Conservation (phyloP, 2,888 invertebrate genomes). For the Drosophila setosimentum region DNA sequence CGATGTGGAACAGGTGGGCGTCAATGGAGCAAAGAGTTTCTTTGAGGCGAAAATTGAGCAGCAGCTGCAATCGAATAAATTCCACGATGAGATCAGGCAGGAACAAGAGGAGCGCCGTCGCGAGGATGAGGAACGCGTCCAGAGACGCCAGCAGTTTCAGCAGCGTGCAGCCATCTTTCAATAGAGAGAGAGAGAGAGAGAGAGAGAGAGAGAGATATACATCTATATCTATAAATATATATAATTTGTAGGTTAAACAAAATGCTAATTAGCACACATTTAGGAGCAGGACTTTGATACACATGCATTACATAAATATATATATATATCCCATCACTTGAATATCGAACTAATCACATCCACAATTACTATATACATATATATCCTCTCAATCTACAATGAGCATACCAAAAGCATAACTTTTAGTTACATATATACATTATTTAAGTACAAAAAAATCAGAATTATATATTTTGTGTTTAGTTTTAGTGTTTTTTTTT, state of each 20-base stretch:
- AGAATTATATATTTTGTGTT: conserved; percentile 30
- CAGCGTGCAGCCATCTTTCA: conserved; percentile 95
- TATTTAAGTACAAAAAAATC: conserved; percentile 39
- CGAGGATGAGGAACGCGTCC: conserved; percentile 93
- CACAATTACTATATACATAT: conserved; percentile 34
- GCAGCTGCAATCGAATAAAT: conserved; percentile 92
- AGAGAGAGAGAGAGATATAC: background rate
- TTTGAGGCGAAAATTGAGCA: conserved; percentile 98
- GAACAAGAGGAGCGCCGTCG: conserved; percentile 95
- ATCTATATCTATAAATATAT: conserved; percentile 15
- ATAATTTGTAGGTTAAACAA: conserved; percentile 70
- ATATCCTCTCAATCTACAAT: conserved; percentile 28
- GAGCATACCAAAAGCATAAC: conserved; percentile 73
- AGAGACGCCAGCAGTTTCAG: conserved; percentile 93
- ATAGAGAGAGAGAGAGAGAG: conserved; percentile 74
- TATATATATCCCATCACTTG: conserved; percentile 35
- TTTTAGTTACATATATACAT: conserved; percentile 36
- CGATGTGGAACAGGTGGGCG: conserved; percentile 97
- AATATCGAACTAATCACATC: conserved; percentile 32
- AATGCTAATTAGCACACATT: conserved; percentile 42
- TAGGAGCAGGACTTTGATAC: conserved; percentile 55
- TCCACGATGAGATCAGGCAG: conserved; percentile 95
- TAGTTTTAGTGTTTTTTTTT: conserved; percentile 15
- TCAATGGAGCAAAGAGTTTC: conserved; percentile 97
- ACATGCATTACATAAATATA: conserved; percentile 8